These are phyloP conservation scores for Pteria penguin DNA, from an alignment of 2,888 invertebrate species.

Conservation along the genomic window DNA sequence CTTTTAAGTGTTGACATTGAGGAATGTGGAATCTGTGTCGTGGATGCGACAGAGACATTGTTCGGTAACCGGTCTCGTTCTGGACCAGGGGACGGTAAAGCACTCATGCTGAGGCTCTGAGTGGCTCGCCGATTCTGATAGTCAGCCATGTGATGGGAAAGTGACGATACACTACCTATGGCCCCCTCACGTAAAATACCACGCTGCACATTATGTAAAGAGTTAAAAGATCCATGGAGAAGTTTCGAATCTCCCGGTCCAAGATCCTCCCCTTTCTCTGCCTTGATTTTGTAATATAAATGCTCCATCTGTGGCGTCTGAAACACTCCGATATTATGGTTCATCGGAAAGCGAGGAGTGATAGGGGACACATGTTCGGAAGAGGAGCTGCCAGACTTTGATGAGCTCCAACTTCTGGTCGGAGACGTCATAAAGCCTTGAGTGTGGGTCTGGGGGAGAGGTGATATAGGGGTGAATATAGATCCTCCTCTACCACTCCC, in stretches of 20 bases:
- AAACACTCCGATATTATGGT: slow-evolving; percentile 57
- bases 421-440: slow-evolving; percentile 70
- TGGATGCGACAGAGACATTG: background rate
- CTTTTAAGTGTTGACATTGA: slow-evolving; percentile 42
- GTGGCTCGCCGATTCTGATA: slow-evolving; percentile 22
- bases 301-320: slow-evolving; percentile 57
- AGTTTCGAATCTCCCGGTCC: slow-evolving; percentile 71
- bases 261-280: slow-evolving; percentile 67
- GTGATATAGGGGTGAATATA: slow-evolving; percentile 92
- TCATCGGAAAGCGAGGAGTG: slow-evolving; percentile 66
- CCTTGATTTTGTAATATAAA: slow-evolving; percentile 62
- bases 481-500: slow-evolving; percentile 84
- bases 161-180: slow-evolving; percentile 22
- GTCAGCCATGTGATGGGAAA: slow-evolving; percentile 10
- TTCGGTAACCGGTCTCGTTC: slow-evolving; percentile 6
- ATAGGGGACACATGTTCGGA: slow-evolving; percentile 76
- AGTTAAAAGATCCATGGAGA: slow-evolving; percentile 44
- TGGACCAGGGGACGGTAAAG: slow-evolving; percentile 35
- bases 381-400: slow-evolving; percentile 74
- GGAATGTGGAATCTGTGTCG: slow-evolving; percentile 24
- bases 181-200: slow-evolving; percentile 27
- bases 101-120: slow-evolving; percentile 39
- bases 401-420: slow-evolving; percentile 73
- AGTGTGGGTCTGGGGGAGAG: slow-evolving; percentile 72
- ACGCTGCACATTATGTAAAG: slow-evolving; percentile 15